These are phyloP conservation scores for Clarias batrachus DNA, from an alignment of 2,113 vertebrate genomes.

Conservation along the genomic window DNA sequence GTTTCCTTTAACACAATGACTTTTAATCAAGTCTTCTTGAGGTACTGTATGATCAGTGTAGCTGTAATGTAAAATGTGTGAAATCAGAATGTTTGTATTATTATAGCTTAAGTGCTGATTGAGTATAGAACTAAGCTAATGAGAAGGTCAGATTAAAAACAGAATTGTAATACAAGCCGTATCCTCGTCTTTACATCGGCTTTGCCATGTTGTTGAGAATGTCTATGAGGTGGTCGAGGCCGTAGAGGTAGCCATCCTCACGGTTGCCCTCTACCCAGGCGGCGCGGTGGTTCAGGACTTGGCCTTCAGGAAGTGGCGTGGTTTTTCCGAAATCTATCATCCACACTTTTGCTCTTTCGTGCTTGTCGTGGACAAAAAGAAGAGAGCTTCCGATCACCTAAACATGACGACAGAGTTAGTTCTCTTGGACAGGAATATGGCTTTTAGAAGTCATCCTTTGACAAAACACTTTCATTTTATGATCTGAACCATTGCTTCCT, in stretches of 20 bases:
- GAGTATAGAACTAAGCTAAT: not conserved
- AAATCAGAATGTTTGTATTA: not conserved
- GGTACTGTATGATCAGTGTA: not conserved
- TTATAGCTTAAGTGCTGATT: not conserved
- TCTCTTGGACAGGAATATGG: too few relatives aligned
- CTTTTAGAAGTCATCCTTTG: not conserved
- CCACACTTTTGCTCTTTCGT: conserved; percentile 92
- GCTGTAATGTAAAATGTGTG: not conserved
- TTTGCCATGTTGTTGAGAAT: conserved; percentile 81
- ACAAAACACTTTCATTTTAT: not conserved
- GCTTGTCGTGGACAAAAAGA: conserved; percentile 94
- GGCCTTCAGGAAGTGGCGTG: conserved; percentile 85
- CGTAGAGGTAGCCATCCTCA: conserved; percentile 93
- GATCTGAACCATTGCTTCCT: not conserved
- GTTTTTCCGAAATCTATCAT: conserved; percentile 99
- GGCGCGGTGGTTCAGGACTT: conserved; percentile 83
- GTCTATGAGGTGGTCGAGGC: conserved; percentile 91
- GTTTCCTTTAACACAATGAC: conserved; percentile 10
- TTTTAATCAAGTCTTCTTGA: not conserved
- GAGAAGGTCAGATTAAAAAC: not conserved
- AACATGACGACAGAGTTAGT: not conserved
- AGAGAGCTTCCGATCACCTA: conserved; percentile 98
- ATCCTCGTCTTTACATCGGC: conserved; percentile 54
- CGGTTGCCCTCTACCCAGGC: conserved; percentile 92
- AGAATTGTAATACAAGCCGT: not conserved